Evolutionary conservation across 2,113 vertebrate species (phyloP).

Genomic region (Ophthalmolycus amberensis): DNA sequence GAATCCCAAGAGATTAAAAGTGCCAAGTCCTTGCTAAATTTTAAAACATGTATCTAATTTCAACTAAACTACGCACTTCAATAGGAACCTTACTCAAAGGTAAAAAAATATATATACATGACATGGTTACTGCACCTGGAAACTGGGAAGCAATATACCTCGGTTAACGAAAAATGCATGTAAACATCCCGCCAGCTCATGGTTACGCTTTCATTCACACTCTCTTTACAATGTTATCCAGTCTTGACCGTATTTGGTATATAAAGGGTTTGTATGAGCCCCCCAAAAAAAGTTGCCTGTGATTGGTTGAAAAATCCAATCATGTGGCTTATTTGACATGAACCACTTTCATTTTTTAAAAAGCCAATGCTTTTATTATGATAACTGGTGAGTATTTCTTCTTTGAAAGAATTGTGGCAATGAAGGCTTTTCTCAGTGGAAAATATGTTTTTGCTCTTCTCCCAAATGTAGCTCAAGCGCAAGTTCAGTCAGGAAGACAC

Average conservation of each 20-base stretch:
- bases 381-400: no score
- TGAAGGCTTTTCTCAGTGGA: no score
- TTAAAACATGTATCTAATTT: neutral
- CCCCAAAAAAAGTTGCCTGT: no score
- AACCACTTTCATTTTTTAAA: no score
- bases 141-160: neutral
- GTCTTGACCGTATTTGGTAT: neutral
- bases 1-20: neutral
- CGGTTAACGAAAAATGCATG: neutral
- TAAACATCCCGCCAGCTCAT: neutral
- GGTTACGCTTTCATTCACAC: neutral
- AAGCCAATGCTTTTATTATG: no score
- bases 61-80: neutral
- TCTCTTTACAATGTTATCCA: neutral
- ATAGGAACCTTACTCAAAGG: neutral
- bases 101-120: neutral
- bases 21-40: neutral
- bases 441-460: no score
- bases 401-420: no score
- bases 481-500: no score
- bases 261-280: neutral
- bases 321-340: no score
- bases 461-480: no score
- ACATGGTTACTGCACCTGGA: neutral
- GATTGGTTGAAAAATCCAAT: no score